These are phyloP conservation scores for Euura lappo DNA, from an alignment of 1,140 invertebrate species.

Conservation along the genomic window DNA sequence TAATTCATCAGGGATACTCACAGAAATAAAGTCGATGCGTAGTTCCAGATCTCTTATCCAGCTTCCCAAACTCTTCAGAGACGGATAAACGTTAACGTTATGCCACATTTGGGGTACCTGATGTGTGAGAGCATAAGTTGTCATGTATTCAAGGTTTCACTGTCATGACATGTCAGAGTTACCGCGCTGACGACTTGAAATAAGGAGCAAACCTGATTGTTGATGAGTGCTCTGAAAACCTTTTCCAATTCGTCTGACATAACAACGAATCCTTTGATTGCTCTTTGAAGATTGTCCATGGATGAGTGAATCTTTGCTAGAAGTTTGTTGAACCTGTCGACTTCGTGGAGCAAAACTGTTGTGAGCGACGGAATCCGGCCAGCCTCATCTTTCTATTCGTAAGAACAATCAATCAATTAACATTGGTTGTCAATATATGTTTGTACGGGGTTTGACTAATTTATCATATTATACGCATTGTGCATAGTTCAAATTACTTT, in stretches of 20 bases:
- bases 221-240: slow-evolving; percentile 77
- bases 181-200: background rate
- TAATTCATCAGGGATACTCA: slow-evolving; percentile 36
- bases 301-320: slow-evolving; percentile 74
- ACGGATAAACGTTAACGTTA: slow-evolving; percentile 79
- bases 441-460: slow-evolving; percentile 5
- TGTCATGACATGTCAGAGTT: background rate
- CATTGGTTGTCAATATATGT: no score
- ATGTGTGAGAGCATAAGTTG: slow-evolving; percentile 11
- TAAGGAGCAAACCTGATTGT: slow-evolving; percentile 69
- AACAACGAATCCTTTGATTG: slow-evolving; percentile 85
- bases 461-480: background rate
- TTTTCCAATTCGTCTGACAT: slow-evolving; percentile 88
- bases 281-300: slow-evolving; percentile 78
- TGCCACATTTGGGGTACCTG: slow-evolving; percentile 83
- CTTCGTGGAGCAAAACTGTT: slow-evolving; percentile 85
- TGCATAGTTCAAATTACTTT: slow-evolving; percentile 49
- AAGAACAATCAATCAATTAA: no score
- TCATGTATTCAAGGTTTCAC: background rate
- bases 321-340: slow-evolving; percentile 84
- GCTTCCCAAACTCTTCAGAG: slow-evolving; percentile 80
- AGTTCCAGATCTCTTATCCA: slow-evolving; percentile 83
- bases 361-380: slow-evolving; percentile 79
- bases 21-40: slow-evolving; percentile 79
- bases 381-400: slow-evolving; percentile 65